Evolutionary conservation across 2,888 invertebrate genomes (phyloP), one percentile per base, ranked within the genome.

Genomic region (Melolontha melolontha): DNA sequence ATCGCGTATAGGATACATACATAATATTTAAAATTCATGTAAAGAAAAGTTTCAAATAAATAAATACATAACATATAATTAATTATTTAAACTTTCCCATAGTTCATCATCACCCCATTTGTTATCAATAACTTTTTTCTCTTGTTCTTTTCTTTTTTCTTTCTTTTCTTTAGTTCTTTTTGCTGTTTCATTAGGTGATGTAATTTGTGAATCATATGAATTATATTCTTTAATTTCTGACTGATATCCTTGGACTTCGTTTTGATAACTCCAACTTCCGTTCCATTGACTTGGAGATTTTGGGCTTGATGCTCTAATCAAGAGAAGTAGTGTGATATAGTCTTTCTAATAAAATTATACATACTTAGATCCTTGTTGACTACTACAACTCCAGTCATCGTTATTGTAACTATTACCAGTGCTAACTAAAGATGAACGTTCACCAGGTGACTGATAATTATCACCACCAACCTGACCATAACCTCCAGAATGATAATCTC

Each of bases 21-120:
- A 16, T n/a, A 54, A n/a, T n/a, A 54, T 22, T 10, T 10, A 49
- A 49, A 49, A 22, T 8, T 44, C 44, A 49, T 34, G 16, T 22
- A 17, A 40, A 34, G 16, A 34, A 52, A 41, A 51, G 22, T 52
- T n/a, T 14, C 16, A n/a, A 49, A 66, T 11, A 49, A 68, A 67
- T 71, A 51, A 51, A 51, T 51, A 11, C 16, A 40, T 5, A 6
- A 54, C 29, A n/a, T 11, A 41, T 27, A 41, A 42, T 87, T 83
- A 90, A 75, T 87, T 86, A 81, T 88, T 88, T 72, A 88, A 79
- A 78, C 87, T 85, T 76, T 88, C 85, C 88, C 88, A 88, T 49
- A 88, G 84, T 77, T 88, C 88, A 76, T 89, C 88, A 73, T 88
- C 89, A 63, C 86, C 86, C 80, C 83, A 87, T 74, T 84, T 85